These are phyloP conservation scores for Psittacara wagleri DNA, from an alignment of 2,113 vertebrate species.

Conservation along the genomic window DNA sequence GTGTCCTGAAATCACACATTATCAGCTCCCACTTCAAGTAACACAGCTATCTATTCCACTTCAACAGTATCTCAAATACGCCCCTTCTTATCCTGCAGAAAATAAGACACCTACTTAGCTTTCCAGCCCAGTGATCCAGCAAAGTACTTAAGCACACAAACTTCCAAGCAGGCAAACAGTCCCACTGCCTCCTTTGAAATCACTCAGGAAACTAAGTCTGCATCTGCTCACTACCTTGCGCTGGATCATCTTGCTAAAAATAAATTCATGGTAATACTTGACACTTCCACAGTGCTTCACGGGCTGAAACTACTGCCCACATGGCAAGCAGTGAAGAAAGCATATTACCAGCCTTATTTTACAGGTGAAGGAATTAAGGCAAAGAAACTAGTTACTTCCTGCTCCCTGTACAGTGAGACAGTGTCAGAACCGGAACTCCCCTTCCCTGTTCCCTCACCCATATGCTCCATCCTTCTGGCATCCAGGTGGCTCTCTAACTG, in stretches of 20 bases:
- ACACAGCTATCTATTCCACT: conserved; percentile 29
- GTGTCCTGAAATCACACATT: conserved; percentile 30
- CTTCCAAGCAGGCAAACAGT: background rate
- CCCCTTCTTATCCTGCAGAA: conserved; percentile 46
- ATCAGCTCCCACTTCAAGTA: conserved; percentile 44
- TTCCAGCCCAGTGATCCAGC: background rate
- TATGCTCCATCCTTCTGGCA: background rate
- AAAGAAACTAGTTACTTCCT: background rate
- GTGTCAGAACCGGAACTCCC: background rate
- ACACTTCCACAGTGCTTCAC: background rate
- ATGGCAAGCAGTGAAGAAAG: background rate
- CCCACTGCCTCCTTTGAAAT: background rate
- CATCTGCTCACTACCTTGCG: background rate
- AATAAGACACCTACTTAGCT: conserved; percentile 32
- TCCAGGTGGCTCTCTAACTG: background rate
- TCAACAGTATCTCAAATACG: conserved; percentile 22
- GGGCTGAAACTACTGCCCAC: background rate
- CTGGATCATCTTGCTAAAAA: background rate
- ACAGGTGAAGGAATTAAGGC: background rate
- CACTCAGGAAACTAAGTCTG: background rate
- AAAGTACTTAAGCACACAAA: background rate
- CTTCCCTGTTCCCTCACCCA: background rate
- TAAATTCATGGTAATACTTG: background rate
- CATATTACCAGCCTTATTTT: background rate
- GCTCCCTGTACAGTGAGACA: background rate